These are phyloP conservation scores for Coluber constrictor DNA, from an alignment of 2,797 vertebrate species.

Conservation along the genomic window DNA sequence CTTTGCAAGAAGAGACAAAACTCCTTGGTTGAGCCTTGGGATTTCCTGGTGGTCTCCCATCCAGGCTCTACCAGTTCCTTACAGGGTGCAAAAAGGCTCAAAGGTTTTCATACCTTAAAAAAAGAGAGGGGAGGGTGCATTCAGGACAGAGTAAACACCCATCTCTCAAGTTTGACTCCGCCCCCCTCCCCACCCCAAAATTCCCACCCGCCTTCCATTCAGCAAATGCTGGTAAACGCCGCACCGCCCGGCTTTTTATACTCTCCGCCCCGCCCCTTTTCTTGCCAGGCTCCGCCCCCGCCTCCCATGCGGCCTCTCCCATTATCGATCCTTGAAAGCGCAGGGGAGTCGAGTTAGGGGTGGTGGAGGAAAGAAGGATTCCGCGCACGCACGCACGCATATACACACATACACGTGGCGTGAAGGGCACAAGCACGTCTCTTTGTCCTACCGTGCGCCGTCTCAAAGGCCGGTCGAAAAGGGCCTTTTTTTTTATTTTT, in stretches of 20 bases:
- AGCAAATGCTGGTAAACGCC: rapidly evolving
- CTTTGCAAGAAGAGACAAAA: background rate
- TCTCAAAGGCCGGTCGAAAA: background rate
- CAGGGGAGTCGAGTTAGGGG: rapidly evolving
- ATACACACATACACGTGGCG: too few species aligned
- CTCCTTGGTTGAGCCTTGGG: background rate
- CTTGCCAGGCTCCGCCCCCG: background rate
- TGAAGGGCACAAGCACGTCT: background rate
- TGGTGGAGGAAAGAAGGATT: background rate
- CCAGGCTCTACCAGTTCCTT: background rate
- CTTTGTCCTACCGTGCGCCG: background rate
- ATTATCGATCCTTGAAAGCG: slow-evolving; percentile 5
- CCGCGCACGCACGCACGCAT: too few species aligned
- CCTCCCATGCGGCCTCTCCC: slow-evolving; percentile 33
- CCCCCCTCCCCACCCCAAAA: rapidly evolving
- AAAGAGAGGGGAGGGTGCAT: rapidly evolving
- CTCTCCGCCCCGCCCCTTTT: background rate
- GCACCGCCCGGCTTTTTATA: background rate
- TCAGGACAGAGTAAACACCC: rapidly evolving
- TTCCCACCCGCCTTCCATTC: rapidly evolving
- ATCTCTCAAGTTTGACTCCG: too few species aligned
- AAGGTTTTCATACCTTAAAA: background rate
- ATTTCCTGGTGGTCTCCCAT: background rate
- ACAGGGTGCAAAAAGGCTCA: background rate
- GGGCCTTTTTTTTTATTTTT: too few species aligned